These are phyloP conservation scores for Aphodius sticticus DNA, from an alignment of 2,888 invertebrate species.

Conservation along the genomic window DNA sequence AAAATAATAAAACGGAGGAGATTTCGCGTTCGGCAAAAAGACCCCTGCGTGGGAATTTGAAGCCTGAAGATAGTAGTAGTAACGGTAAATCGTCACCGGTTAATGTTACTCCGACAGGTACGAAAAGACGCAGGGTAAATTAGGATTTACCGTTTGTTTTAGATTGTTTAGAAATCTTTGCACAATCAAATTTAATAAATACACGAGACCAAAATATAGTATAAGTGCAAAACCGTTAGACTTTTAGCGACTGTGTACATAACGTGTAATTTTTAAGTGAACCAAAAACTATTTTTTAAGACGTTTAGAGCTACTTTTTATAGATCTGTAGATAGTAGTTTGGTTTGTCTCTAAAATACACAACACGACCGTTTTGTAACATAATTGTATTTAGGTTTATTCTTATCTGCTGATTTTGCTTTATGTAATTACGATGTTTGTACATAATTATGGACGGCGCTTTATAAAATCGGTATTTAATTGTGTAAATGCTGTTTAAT, in stretches of 20 bases:
- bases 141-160: neutral
- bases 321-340: constrained; percentile 7
- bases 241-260: constrained; percentile 16
- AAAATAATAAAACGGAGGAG: constrained; percentile 51
- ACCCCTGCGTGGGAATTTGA: constrained; percentile 60
- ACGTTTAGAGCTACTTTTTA: constrained; percentile 12
- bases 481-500: neutral
- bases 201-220: constrained; percentile 22
- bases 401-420: neutral
- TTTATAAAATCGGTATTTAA: constrained; percentile 6
- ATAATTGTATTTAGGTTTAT: neutral
- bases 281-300: constrained; percentile 20
- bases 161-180: neutral
- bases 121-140: constrained; percentile 43
- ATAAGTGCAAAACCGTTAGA: constrained; percentile 13
- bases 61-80: constrained; percentile 58
- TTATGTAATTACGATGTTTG: neutral
- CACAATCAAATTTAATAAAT: constrained; percentile 15
- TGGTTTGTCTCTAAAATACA: neutral
- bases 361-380: neutral
- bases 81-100: constrained; percentile 59
- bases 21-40: constrained; percentile 55
- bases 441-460: neutral
- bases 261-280: constrained; percentile 12
- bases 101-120: constrained; percentile 50